These are phyloP conservation scores for Akabosia matsudoensis DNA, from an alignment of 1,140 invertebrate species.

Conservation along the genomic window DNA sequence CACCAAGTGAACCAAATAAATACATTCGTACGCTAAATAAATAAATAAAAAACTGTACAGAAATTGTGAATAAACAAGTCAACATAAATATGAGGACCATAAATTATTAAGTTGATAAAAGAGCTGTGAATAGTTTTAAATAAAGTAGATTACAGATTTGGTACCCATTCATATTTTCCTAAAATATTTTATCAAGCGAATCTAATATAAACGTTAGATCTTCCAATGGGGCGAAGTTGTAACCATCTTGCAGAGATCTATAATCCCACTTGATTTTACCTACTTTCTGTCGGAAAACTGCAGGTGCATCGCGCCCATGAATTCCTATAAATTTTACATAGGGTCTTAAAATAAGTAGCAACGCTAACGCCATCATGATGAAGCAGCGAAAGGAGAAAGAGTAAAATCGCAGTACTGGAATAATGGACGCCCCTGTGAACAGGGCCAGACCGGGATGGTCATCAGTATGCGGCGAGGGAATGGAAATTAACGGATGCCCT, in stretches of 20 bases:
- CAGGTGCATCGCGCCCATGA: slow-evolving; percentile 36
- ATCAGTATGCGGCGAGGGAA: slow-evolving; percentile 32
- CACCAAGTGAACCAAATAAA: no score
- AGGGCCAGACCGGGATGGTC: slow-evolving; percentile 42
- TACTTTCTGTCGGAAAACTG: slow-evolving; percentile 32
- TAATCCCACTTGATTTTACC: slow-evolving; percentile 26
- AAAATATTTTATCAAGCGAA: neutral
- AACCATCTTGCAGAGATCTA: neutral
- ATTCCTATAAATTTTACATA: slow-evolving; percentile 23
- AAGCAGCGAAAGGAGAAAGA: slow-evolving; percentile 40
- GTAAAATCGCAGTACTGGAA: slow-evolving; percentile 43
- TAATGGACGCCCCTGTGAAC: slow-evolving; percentile 33
- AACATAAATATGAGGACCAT: no score
- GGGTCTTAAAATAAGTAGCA: slow-evolving; percentile 35
- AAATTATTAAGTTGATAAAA: no score
- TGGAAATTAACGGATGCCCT: slow-evolving; percentile 35
- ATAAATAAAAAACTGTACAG: no score
- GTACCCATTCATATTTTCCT: no score
- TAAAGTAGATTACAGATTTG: no score
- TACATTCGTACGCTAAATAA: no score
- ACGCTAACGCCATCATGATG: slow-evolving; percentile 26
- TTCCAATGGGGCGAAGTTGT: neutral
- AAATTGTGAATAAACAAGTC: no score
- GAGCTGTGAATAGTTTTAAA: no score
- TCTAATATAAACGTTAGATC: neutral